phyloP scores from a whole-genome alignment of 2,797 vertebrate species.

The Mus minutoides region DNA sequence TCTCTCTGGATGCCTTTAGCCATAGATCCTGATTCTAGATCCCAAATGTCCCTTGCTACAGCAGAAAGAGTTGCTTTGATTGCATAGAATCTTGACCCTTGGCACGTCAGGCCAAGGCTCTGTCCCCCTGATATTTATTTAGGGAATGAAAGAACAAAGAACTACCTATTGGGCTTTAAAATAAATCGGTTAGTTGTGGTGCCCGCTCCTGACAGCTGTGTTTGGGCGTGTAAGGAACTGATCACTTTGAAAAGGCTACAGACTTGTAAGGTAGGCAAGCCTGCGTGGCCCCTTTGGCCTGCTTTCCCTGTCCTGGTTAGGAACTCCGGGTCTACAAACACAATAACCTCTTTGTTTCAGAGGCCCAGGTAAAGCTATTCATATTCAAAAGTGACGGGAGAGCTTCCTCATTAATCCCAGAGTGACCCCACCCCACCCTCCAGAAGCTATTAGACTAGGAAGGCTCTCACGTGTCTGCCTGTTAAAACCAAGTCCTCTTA shows the following conservation, averaged over 20 bases:
- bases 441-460: slow-evolving; percentile 54
- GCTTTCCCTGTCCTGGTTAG: slow-evolving; percentile 32
- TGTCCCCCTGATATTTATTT: neutral
- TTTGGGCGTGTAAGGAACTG: neutral
- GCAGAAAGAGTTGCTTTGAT: neutral
- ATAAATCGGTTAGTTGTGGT: slow-evolving; percentile 68
- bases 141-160: slow-evolving; percentile 52
- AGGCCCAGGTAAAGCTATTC: slow-evolving; percentile 14
- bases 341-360: slow-evolving; percentile 57
- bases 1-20: neutral
- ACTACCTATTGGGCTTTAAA: slow-evolving; percentile 13
- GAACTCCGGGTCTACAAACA: slow-evolving; percentile 11
- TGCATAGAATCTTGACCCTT: neutral
- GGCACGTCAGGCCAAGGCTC: neutral
- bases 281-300: neutral
- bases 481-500: slow-evolving; percentile 65
- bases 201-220: slow-evolving; percentile 45
- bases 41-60: neutral
- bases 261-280: slow-evolving; percentile 36
- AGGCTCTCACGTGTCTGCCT: slow-evolving; percentile 56
- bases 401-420: slow-evolving; percentile 67
- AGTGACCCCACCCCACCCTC: slow-evolving; percentile 61
- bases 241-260: slow-evolving; percentile 58
- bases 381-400: slow-evolving; percentile 62
- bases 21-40: neutral